Percentiles rank a stretch among this genome's conserved stretches.
Evolutionary conservation across 2,888 invertebrate genomes (phyloP).

Genomic region (Caenorhabditis macrosperma): DNA sequence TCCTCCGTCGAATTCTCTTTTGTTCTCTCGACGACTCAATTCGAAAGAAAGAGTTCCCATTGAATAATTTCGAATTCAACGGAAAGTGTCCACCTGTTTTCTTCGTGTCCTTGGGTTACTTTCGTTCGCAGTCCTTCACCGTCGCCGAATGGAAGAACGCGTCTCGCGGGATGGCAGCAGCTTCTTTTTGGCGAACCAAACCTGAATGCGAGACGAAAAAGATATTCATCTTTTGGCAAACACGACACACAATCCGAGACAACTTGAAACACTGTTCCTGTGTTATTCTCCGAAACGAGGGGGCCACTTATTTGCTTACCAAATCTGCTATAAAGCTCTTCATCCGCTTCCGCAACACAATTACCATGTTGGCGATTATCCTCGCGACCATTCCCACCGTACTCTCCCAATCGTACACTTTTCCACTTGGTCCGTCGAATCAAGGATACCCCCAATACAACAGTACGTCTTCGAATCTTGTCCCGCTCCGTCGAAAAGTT

Average conservation of each 20-base stretch:
- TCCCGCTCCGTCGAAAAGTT: neutral
- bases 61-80: too few relatives aligned
- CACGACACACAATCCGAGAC: constrained; percentile 39
- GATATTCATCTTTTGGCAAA: constrained; percentile 51
- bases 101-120: neutral
- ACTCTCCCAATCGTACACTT: constrained; percentile 38
- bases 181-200: constrained; percentile 41
- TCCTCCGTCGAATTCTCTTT: too few relatives aligned
- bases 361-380: constrained; percentile 32
- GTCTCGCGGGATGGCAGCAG: constrained; percentile 27
- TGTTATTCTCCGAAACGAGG: constrained; percentile 12
- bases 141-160: neutral
- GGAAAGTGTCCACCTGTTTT: neutral
- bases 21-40: too few relatives aligned
- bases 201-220: constrained; percentile 32
- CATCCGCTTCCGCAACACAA: constrained; percentile 23
- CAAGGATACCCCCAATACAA: constrained; percentile 51
- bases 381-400: neutral
- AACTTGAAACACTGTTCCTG: constrained; percentile 37
- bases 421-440: constrained; percentile 32
- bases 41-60: too few relatives aligned
- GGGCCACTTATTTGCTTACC: constrained; percentile 51
- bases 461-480: too few relatives aligned
- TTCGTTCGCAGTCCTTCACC: neutral
- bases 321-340: constrained; percentile 51